These are phyloP conservation scores for Lasioglossum villosulum DNA, from an alignment of 2,888 invertebrate species.

Conservation along the genomic window DNA sequence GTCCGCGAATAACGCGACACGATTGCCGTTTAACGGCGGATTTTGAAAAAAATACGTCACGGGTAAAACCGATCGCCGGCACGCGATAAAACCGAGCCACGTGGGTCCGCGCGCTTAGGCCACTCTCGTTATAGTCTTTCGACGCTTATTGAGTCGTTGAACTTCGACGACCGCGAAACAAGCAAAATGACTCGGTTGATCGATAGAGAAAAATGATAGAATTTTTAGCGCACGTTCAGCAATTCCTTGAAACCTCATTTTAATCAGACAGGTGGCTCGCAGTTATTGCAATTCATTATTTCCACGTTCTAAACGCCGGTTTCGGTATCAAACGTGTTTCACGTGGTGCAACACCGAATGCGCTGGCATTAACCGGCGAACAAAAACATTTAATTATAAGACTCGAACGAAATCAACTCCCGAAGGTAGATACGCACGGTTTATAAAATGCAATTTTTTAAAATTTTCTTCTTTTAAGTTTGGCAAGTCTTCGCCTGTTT, in stretches of 20 bases:
- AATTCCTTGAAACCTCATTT: neutral
- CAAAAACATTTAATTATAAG: neutral
- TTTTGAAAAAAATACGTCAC: constrained; percentile 39
- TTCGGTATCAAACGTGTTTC: neutral
- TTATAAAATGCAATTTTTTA: neutral
- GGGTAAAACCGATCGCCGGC: constrained; percentile 31
- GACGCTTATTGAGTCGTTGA: neutral
- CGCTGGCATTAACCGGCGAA: neutral
- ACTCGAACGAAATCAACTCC: neutral
- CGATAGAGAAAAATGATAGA: neutral
- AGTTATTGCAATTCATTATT: neutral
- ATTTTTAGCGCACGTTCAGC: neutral
- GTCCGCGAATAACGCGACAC: constrained; percentile 41
- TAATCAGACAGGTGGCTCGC: neutral
- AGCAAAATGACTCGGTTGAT: neutral
- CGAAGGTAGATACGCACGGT: neutral
- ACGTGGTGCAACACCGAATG: neutral
- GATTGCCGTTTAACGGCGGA: constrained; percentile 50
- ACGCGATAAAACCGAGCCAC: constrained; percentile 24
- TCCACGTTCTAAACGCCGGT: neutral
- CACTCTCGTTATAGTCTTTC: neutral
- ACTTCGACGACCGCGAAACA: neutral
- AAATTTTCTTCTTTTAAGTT: neutral
- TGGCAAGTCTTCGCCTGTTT: neutral
- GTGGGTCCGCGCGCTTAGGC: constrained; percentile 17